A percentile compares a stretch with the other conserved stretches of the same genome.
Evolutionary conservation across 2,113 vertebrate species (phyloP).

Genomic region (Bubo blakistoni): DNA sequence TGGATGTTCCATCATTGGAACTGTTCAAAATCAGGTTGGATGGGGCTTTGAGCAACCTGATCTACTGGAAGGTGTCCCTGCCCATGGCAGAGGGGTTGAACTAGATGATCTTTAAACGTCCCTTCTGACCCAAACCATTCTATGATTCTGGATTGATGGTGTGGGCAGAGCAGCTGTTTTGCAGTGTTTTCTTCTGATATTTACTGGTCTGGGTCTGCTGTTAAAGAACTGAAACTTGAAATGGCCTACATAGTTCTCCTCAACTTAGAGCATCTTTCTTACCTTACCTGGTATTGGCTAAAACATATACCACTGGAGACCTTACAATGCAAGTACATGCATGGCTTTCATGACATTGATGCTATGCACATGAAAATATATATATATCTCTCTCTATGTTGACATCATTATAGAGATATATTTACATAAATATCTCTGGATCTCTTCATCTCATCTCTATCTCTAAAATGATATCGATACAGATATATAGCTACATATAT

Average conservation of each 20-base stretch:
- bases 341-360: background rate
- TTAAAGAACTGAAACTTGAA: background rate
- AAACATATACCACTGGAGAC: background rate
- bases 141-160: background rate
- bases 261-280: background rate
- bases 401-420: background rate
- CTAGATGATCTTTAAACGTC: background rate
- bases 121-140: background rate
- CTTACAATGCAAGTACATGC: background rate
- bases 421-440: background rate
- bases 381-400: too few relatives aligned
- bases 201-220: background rate
- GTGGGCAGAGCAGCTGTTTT: background rate
- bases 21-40: background rate
- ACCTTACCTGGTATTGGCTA: background rate
- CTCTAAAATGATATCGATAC: background rate
- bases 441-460: background rate
- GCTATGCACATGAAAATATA: background rate
- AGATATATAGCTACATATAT: background rate
- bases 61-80: background rate
- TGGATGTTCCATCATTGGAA: too few relatives aligned
- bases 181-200: background rate
- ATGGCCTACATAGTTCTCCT: background rate
- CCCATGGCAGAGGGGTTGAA: accelerated
- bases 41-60: background rate